A percentile compares a stretch with the other conserved stretches of the same genome.
Conservation (phyloP, 2,888 invertebrate genomes). For the Netelia fuscicornis region DNA sequence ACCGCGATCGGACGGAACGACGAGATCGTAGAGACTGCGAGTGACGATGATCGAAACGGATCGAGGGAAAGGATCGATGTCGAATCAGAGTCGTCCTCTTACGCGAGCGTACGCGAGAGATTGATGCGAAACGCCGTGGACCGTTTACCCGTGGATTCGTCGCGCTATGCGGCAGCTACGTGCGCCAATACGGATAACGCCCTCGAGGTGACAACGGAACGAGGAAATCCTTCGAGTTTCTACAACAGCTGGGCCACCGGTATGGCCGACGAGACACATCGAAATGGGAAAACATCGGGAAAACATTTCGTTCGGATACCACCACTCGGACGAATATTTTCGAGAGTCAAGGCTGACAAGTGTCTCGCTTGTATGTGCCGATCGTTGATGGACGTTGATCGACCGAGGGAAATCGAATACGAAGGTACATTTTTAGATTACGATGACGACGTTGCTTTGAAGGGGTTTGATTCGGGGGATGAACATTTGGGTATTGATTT, state of each 20-base stretch:
- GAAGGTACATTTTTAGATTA: not conserved
- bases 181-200: constrained; percentile 41
- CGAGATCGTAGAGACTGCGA: constrained; percentile 27
- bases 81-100: constrained; percentile 55
- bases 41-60: constrained; percentile 15
- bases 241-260: constrained; percentile 48
- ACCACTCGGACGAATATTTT: constrained; percentile 72
- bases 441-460: not conserved
- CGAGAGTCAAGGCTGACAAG: constrained; percentile 77
- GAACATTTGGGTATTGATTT: not conserved
- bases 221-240: constrained; percentile 43
- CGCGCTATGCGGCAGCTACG: constrained; percentile 25
- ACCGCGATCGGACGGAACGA: constrained; percentile 28
- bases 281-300: constrained; percentile 40
- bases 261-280: constrained; percentile 65
- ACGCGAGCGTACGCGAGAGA: constrained; percentile 65
- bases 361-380: constrained; percentile 80
- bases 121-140: constrained; percentile 62
- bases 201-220: constrained; percentile 6
- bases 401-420: constrained; percentile 1
- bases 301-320: constrained; percentile 74
- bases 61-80: constrained; percentile 17
- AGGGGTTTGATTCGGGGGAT: not conserved
- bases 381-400: constrained; percentile 59
- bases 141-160: constrained; percentile 48